phyloP scores from a whole-genome alignment of 2,797 vertebrate species.

The Eulemur albifrons region DNA sequence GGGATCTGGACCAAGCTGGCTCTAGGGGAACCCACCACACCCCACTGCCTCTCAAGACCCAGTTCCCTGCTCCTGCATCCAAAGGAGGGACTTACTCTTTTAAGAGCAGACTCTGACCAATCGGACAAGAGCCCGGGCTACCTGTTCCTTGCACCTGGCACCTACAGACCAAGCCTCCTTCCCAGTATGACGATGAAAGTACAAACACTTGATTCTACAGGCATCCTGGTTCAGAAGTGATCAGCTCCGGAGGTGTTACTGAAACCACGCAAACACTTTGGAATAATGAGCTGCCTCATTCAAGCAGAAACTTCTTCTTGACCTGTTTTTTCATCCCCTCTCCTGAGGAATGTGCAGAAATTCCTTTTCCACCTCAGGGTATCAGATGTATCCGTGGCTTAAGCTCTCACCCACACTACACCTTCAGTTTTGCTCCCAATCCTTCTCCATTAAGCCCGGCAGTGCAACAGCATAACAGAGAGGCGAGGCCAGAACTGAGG shows the following conservation, averaged over 20 bases:
- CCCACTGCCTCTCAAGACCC: neutral
- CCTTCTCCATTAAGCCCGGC: neutral
- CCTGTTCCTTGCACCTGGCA: neutral
- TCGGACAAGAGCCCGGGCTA: neutral
- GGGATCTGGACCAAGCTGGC: neutral
- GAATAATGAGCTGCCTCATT: neutral
- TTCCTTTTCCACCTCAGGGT: neutral
- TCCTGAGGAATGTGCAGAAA: neutral
- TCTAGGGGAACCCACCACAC: neutral
- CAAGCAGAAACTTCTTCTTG: neutral
- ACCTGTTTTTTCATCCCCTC: neutral
- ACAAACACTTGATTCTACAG: neutral
- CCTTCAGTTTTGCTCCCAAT: neutral
- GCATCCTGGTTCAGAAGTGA: neutral
- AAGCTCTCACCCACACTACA: neutral
- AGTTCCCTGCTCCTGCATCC: neutral
- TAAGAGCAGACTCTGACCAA: neutral
- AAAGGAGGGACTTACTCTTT: neutral
- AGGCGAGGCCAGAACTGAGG: neutral
- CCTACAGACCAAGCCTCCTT: neutral
- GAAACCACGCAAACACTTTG: neutral
- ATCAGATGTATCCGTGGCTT: neutral
- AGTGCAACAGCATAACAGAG: neutral
- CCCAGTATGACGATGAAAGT: neutral
- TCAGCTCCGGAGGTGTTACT: neutral